Evolutionary conservation across 2,888 invertebrate species (phyloP).

Genomic region (Dioctria rufipes): DNA sequence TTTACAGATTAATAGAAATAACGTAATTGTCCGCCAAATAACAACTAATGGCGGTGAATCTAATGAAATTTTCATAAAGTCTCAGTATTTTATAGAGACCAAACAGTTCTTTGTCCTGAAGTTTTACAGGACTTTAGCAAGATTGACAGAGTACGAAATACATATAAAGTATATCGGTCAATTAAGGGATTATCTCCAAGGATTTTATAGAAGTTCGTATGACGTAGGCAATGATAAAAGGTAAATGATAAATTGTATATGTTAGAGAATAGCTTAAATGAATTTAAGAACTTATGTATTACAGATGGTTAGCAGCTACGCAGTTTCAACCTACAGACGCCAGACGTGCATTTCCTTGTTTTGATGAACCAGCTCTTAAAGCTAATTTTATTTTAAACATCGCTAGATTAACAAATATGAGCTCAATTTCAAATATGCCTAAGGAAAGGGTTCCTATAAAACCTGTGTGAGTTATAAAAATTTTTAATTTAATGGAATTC

Average conservation of each 20-base stretch:
- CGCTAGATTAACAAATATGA: constrained; percentile 80
- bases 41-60: constrained; percentile 51
- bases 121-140: constrained; percentile 74
- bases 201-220: constrained; percentile 89
- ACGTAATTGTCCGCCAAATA: constrained; percentile 71
- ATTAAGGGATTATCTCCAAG: constrained; percentile 83
- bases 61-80: constrained; percentile 67
- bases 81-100: constrained; percentile 74
- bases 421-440: constrained; percentile 87
- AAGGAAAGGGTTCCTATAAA: constrained; percentile 60
- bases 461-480: constrained; percentile 65
- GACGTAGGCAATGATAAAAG: constrained; percentile 78
- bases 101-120: constrained; percentile 81
- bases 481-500: neutral
- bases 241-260: constrained; percentile 69
- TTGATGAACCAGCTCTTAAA: constrained; percentile 89
- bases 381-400: constrained; percentile 85
- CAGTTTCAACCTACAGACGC: constrained; percentile 90
- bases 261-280: neutral
- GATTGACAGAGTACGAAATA: constrained; percentile 78
- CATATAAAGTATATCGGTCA: constrained; percentile 81
- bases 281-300: constrained; percentile 60
- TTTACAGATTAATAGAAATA: constrained; percentile 76
- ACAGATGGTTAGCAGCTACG: constrained; percentile 85
- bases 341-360: constrained; percentile 87